Conservation (phyloP, 2,113 vertebrate genomes). For the Chascanopsetta lugubris region DNA sequence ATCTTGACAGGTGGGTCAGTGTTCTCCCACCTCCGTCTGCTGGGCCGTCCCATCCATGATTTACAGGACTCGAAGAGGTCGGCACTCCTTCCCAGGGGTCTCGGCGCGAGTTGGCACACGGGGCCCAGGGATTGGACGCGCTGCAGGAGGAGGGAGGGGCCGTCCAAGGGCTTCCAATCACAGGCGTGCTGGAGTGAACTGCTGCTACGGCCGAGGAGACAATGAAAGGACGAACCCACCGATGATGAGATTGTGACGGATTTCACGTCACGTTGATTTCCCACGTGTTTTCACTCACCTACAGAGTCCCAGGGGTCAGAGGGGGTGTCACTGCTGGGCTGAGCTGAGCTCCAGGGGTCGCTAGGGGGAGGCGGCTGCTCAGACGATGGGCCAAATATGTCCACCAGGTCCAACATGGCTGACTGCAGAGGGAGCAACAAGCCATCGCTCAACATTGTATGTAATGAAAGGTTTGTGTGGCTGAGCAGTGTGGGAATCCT, state of each 20-base stretch:
- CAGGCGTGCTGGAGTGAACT: constrained; percentile 69
- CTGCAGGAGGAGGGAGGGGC: constrained; percentile 58
- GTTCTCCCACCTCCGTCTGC: constrained; percentile 57
- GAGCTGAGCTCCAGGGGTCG: constrained; percentile 76
- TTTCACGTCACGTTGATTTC: background rate
- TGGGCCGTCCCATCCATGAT: constrained; percentile 64
- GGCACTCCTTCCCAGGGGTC: constrained; percentile 87
- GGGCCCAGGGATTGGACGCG: constrained; percentile 74
- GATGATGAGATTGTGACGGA: no score
- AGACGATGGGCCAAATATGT: constrained; percentile 86
- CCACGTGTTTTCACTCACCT: constrained; percentile 77
- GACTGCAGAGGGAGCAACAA: constrained; percentile 82
- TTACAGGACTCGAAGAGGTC: constrained; percentile 65
- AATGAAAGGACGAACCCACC: background rate
- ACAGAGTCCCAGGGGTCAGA: constrained; percentile 80
- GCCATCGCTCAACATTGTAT: background rate
- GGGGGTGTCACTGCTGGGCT: constrained; percentile 44
- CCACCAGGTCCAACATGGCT: constrained; percentile 89
- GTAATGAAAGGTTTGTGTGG: background rate
- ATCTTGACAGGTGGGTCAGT: background rate
- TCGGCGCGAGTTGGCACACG: constrained; percentile 71
- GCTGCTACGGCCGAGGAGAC: constrained; percentile 58
- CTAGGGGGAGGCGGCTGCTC: constrained; percentile 46
- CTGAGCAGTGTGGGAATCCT: background rate
- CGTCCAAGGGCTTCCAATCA: constrained; percentile 71